These are phyloP conservation scores for Frankliniella intonsa DNA, from an alignment of 2,888 invertebrate species.

Conservation along the genomic window DNA sequence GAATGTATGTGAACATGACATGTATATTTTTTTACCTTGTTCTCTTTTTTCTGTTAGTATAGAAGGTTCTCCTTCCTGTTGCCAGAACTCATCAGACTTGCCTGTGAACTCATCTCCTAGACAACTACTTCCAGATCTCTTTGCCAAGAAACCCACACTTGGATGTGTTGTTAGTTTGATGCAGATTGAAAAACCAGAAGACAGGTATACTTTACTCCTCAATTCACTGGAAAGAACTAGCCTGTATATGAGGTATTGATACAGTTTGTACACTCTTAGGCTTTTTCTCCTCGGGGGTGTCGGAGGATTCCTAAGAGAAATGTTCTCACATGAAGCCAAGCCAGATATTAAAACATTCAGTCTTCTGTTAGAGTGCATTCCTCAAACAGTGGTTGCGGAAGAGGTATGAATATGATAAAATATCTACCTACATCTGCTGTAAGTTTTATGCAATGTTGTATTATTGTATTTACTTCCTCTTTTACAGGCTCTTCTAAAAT, in stretches of 20 bases:
- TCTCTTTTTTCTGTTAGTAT: neutral
- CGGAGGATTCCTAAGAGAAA: constrained; percentile 67
- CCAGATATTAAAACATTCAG: constrained; percentile 79
- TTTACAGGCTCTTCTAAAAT: constrained; percentile 12
- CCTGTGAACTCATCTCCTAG: constrained; percentile 23
- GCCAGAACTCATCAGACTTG: neutral
- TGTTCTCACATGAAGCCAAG: constrained; percentile 60
- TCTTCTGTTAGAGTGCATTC: constrained; percentile 67
- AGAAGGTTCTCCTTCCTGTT: neutral
- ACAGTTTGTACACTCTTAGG: constrained; percentile 42
- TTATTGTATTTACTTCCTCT: neutral
- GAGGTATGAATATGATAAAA: constrained; percentile 44
- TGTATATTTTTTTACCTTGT: neutral
- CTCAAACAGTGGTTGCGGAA: constrained; percentile 63
- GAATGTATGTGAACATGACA: neutral
- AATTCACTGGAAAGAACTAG: neutral
- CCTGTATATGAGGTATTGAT: neutral
- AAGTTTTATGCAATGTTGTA: neutral
- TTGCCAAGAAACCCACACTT: constrained; percentile 57
- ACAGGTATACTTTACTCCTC: constrained; percentile 38
- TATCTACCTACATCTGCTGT: neutral
- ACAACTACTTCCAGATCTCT: constrained; percentile 56
- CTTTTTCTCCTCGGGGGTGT: constrained; percentile 75
- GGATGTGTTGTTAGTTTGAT: constrained; percentile 55
- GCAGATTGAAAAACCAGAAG: constrained; percentile 52